Percentiles rank a stretch among this genome's conserved stretches.
Evolutionary conservation across 2,888 invertebrate genomes (phyloP).

Genomic region (Ichneumoninae sp.): DNA sequence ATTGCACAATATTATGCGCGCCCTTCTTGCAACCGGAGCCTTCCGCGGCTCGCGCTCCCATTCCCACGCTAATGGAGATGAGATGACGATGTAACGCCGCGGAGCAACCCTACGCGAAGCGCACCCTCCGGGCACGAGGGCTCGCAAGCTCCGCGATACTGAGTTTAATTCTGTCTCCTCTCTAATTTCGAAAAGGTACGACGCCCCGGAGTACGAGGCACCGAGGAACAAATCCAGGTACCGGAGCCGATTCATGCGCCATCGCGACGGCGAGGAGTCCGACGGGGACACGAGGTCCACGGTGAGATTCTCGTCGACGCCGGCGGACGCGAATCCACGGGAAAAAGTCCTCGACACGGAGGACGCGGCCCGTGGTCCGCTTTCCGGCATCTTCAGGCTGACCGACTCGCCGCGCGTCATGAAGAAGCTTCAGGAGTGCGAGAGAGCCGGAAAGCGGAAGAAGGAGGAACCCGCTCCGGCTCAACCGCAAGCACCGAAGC

Average conservation of each 20-base stretch:
- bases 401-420: slow-evolving; percentile 95
- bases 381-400: slow-evolving; percentile 95
- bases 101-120: slow-evolving; percentile 23
- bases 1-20: slow-evolving; percentile 59
- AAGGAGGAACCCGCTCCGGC: slow-evolving; percentile 89
- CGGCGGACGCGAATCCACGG: slow-evolving; percentile 86
- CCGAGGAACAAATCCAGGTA: slow-evolving; percentile 83
- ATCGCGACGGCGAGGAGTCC: slow-evolving; percentile 90
- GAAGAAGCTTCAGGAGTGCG: slow-evolving; percentile 94
- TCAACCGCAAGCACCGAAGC: slow-evolving; percentile 86
- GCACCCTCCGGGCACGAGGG: slow-evolving; percentile 1
- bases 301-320: slow-evolving; percentile 88
- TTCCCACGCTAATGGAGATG: slow-evolving; percentile 52
- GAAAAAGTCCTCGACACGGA: slow-evolving; percentile 94
- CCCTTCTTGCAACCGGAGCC: slow-evolving; percentile 21
- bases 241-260: slow-evolving; percentile 84
- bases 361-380: slow-evolving; percentile 93
- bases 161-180: not conserved
- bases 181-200: slow-evolving; percentile 76
- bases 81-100: slow-evolving; percentile 39
- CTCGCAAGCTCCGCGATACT: not conserved
- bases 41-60: slow-evolving; percentile 25
- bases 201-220: slow-evolving; percentile 81
- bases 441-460: slow-evolving; percentile 89
- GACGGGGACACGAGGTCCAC: slow-evolving; percentile 89